Percentiles rank a stretch among this genome's conserved stretches.
These are phyloP conservation scores for Tipula lateralis DNA, from an alignment of 2,888 invertebrate species.

Conservation along the genomic window DNA sequence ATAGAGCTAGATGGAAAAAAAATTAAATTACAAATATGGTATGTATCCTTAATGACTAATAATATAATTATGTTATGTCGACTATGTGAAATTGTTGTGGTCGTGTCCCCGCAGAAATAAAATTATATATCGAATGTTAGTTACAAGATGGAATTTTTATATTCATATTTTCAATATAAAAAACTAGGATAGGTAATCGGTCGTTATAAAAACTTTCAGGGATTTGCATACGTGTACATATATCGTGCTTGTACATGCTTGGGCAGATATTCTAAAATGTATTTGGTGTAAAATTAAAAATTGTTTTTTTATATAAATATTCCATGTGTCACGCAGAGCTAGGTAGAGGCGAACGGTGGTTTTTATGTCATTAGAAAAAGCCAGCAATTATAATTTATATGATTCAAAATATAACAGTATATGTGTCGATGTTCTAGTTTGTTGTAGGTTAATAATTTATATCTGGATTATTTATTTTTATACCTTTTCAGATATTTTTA, in stretches of 20 bases:
- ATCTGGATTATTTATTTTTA: too few relatives aligned
- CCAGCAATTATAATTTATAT: too few relatives aligned
- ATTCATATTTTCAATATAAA: not conserved
- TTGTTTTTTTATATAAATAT: not conserved
- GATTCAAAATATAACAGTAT: too few relatives aligned
- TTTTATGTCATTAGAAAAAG: too few relatives aligned
- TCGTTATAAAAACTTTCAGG: not conserved
- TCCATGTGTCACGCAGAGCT: not conserved
- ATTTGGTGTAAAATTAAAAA: not conserved
- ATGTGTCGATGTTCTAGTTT: not conserved
- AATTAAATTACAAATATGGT: conserved; percentile 99
- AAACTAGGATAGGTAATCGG: not conserved
- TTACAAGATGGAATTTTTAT: not conserved
- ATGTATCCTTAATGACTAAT: conserved; percentile 45
- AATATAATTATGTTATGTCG: not conserved
- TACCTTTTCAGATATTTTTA: too few relatives aligned
- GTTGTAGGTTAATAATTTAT: not conserved
- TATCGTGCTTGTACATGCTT: not conserved
- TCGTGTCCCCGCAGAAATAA: not conserved
- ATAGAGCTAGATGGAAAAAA: conserved; percentile 97
- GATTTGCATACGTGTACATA: not conserved
- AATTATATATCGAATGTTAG: not conserved
- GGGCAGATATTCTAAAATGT: not conserved
- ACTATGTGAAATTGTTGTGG: not conserved
- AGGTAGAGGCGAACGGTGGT: too few relatives aligned